These are phyloP conservation scores for honey bee (Apis mellifera) DNA, from an alignment of 1,140 invertebrate genomes.

Conservation along the genomic window Amel_HAv3.1 CM009939.2:4018501-4019000, in stretches of 20 bases:
- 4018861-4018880: not conserved
- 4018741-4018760: not conserved
- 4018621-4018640: constrained; percentile 43
- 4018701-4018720: not conserved
- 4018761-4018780: not conserved
- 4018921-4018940: constrained; percentile 23
- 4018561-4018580: constrained; percentile 11
- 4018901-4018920: not conserved
- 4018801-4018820: not conserved
- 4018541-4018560: not conserved
- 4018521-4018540: not conserved
- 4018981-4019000: not conserved
- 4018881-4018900: constrained; percentile 9
- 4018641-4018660: constrained; percentile 27
- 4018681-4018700: not conserved
- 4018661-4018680: constrained; percentile 33
- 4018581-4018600: too few relatives aligned
- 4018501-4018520: constrained; percentile 48
- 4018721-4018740: not conserved
- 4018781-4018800: not conserved
- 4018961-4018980: not conserved
- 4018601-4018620: constrained; percentile 36
- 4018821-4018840: not conserved
- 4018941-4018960: not conserved
- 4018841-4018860: not conserved